Conservation (phyloP, 2,888 invertebrate species). For the Drosophila anomelani region DNA sequence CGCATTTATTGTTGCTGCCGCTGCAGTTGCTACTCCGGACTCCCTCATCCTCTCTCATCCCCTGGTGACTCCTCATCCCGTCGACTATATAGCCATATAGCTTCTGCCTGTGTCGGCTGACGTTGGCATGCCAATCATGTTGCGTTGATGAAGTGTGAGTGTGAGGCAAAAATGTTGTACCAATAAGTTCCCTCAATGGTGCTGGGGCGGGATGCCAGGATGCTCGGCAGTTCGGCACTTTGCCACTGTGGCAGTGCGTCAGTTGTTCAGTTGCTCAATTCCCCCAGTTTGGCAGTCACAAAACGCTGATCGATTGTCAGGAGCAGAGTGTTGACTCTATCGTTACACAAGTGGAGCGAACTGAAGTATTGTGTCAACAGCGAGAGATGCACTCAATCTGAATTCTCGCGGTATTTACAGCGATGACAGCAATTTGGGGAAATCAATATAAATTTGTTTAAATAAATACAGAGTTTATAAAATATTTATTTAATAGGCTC, state of each 20-base stretch:
- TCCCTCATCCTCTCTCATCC: background rate
- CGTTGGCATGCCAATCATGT: constrained; percentile 79
- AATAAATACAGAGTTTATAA: too few relatives aligned
- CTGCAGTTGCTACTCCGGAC: constrained; percentile 5
- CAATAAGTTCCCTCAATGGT: constrained; percentile 53
- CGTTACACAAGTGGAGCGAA: constrained; percentile 33
- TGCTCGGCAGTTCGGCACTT: constrained; percentile 5
- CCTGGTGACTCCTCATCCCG: constrained; percentile 5
- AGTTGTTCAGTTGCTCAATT: constrained; percentile 28
- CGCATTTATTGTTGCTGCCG: constrained; percentile 44
- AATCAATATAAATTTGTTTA: constrained; percentile 8
- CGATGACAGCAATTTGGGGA: constrained; percentile 10
- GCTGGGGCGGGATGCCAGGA: constrained; percentile 28
- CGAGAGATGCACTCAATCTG: constrained; percentile 29
- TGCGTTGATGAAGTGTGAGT: constrained; percentile 80
- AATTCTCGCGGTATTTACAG: constrained; percentile 27
- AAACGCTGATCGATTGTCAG: constrained; percentile 55
- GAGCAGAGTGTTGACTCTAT: constrained; percentile 38
- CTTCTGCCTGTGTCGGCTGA: constrained; percentile 44
- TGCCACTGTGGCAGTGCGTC: constrained; percentile 2
- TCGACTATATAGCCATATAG: constrained; percentile 18
- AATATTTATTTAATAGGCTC: background rate
- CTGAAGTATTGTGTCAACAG: constrained; percentile 47
- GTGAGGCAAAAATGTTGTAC: constrained; percentile 79
- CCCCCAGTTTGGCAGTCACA: constrained; percentile 39